These are phyloP conservation scores for Drosophila aldrichi DNA, from an alignment of 2,888 invertebrate species.

Conservation along the genomic window DNA sequence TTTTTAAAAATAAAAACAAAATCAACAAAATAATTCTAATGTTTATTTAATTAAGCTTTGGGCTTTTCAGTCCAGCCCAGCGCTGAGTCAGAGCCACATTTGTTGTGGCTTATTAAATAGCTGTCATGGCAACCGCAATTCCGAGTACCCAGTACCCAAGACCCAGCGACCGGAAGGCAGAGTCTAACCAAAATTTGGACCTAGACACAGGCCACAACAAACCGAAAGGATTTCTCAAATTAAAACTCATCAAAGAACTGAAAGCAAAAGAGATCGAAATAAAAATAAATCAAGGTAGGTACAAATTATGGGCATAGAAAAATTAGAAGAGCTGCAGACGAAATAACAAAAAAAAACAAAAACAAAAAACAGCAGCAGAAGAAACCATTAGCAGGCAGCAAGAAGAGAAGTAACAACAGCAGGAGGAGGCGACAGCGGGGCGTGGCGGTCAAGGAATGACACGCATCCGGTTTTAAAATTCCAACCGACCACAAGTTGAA, in stretches of 20 bases:
- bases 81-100: slow-evolving; percentile 39
- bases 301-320: slow-evolving; percentile 75
- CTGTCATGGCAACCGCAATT: slow-evolving; percentile 56
- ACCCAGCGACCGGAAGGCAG: slow-evolving; percentile 32
- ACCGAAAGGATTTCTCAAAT: slow-evolving; percentile 53
- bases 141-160: slow-evolving; percentile 26
- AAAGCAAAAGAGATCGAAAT: slow-evolving; percentile 5
- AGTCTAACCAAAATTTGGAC: slow-evolving; percentile 14
- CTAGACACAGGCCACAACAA: slow-evolving; percentile 39
- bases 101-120: slow-evolving; percentile 45
- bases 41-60: slow-evolving; percentile 12
- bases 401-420: not conserved
- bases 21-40: not conserved
- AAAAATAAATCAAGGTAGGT: slow-evolving; percentile 48
- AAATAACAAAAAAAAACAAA: slow-evolving; percentile 8
- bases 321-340: slow-evolving; percentile 58
- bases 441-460: slow-evolving; percentile 43
- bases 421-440: slow-evolving; percentile 23
- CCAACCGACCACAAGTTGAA: slow-evolving; percentile 41
- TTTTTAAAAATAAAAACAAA: not conserved
- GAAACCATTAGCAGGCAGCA: slow-evolving; percentile 18
- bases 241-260: slow-evolving; percentile 40
- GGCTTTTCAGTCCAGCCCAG: not conserved
- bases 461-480: slow-evolving; percentile 80
- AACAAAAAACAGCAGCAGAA: slow-evolving; percentile 12